These are phyloP conservation scores for Pipistrellus nathusii DNA, from an alignment of 2,797 vertebrate species.

Conservation along the genomic window DNA sequence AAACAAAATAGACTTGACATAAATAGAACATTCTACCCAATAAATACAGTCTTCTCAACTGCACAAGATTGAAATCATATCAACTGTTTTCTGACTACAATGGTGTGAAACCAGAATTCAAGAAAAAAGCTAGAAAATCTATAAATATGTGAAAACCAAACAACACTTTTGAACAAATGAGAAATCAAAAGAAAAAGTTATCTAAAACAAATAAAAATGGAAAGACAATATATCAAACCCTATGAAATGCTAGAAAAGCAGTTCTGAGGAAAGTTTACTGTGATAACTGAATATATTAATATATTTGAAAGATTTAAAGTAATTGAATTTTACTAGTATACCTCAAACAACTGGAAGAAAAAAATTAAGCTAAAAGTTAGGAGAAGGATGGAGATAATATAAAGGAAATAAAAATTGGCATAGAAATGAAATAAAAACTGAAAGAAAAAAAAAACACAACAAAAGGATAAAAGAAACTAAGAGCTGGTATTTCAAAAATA, in stretches of 20 bases:
- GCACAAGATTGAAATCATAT: not conserved
- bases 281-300: not conserved
- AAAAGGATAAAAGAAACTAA: too few relatives aligned
- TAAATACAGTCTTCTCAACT: too few relatives aligned
- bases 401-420: not conserved
- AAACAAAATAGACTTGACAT: not conserved
- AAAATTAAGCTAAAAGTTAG: not conserved
- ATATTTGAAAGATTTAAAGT: not conserved
- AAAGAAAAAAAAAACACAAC: not conserved
- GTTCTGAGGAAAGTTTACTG: not conserved
- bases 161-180: not conserved
- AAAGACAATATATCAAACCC: too few relatives aligned
- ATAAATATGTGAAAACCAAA: not conserved
- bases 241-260: not conserved
- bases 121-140: not conserved
- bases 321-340: not conserved
- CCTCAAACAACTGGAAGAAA: not conserved
- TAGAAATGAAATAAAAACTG: not conserved
- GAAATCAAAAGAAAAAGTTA: too few relatives aligned
- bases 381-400: not conserved
- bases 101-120: not conserved
- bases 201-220: too few relatives aligned
- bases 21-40: too few relatives aligned
- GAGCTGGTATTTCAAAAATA: too few relatives aligned
- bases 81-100: not conserved